Conservation (phyloP, 2,113 vertebrate genomes). For the Gobiocypris rarus region DNA sequence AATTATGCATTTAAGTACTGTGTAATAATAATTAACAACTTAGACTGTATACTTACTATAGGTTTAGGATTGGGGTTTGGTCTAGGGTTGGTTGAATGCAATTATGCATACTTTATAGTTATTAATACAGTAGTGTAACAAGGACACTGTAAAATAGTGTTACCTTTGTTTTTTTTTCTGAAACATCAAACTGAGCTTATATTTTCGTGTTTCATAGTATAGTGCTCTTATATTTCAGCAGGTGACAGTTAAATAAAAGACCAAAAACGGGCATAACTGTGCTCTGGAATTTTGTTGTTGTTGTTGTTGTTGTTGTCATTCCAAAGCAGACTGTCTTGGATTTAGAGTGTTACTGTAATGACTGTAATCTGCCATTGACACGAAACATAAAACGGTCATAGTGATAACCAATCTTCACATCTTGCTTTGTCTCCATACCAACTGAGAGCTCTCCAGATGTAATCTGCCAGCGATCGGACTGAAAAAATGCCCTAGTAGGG, state of each 20-base stretch:
- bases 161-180: not conserved
- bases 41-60: no score
- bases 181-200: not conserved
- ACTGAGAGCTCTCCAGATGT: slow-evolving; percentile 44
- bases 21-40: no score
- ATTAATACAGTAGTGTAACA: no score
- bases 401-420: slow-evolving; percentile 64
- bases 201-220: not conserved
- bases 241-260: not conserved
- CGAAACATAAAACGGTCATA: slow-evolving; percentile 61
- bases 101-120: no score
- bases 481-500: slow-evolving; percentile 19
- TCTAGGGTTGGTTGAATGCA: no score
- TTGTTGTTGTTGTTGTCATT: not conserved
- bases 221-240: not conserved
- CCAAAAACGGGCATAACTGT: slow-evolving; percentile 17
- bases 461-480: slow-evolving; percentile 31
- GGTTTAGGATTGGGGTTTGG: no score
- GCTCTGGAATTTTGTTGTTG: slow-evolving; percentile 36
- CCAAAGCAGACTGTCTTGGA: slow-evolving; percentile 60
- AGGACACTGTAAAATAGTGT: no score
- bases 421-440: slow-evolving; percentile 66
- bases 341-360: slow-evolving; percentile 55
- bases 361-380: slow-evolving; percentile 66
- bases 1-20: no score